These are phyloP conservation scores for Tetragnatha versicolor DNA, from an alignment of 1,140 invertebrate genomes.

Conservation along the genomic window DNA sequence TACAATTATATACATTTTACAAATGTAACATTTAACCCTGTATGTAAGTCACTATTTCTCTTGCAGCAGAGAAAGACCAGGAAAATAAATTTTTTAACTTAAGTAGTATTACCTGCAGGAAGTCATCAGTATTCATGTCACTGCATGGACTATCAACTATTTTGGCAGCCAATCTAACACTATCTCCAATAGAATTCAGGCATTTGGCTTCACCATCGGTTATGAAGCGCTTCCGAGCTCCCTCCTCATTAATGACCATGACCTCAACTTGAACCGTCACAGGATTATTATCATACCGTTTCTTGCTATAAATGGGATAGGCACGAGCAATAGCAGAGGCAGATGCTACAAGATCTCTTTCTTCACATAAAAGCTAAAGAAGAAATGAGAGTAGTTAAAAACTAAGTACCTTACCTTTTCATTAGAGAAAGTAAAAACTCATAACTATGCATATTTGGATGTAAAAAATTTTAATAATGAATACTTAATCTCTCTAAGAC, in stretches of 20 bases:
- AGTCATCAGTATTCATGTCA: constrained; percentile 82
- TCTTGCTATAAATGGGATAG: constrained; percentile 68
- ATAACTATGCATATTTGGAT: neutral
- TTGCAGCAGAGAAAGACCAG: too few relatives aligned
- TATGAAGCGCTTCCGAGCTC: too few relatives aligned
- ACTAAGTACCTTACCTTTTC: neutral
- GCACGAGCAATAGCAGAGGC: constrained; percentile 81
- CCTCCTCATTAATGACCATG: too few relatives aligned
- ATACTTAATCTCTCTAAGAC: neutral
- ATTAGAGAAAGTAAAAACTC: neutral
- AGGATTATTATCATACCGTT: constrained; percentile 59
- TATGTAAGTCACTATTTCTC: too few relatives aligned
- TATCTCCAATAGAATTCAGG: constrained; percentile 71
- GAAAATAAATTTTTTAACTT: neutral
- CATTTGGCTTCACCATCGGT: constrained; percentile 71
- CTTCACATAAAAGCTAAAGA: constrained; percentile 79
- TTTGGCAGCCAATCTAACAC: constrained; percentile 76
- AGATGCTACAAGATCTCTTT: constrained; percentile 76
- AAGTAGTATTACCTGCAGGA: constrained; percentile 71
- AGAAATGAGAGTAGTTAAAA: constrained; percentile 63
- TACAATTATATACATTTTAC: too few relatives aligned
- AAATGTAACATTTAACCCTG: too few relatives aligned
- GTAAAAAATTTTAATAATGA: neutral
- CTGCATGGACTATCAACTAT: constrained; percentile 86
- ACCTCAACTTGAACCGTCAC: constrained; percentile 72